Evolutionary conservation across 2,797 vertebrate species (phyloP), one percentile per base, ranked within the genome.

Genomic region (Hozukius guyotensis): DNA sequence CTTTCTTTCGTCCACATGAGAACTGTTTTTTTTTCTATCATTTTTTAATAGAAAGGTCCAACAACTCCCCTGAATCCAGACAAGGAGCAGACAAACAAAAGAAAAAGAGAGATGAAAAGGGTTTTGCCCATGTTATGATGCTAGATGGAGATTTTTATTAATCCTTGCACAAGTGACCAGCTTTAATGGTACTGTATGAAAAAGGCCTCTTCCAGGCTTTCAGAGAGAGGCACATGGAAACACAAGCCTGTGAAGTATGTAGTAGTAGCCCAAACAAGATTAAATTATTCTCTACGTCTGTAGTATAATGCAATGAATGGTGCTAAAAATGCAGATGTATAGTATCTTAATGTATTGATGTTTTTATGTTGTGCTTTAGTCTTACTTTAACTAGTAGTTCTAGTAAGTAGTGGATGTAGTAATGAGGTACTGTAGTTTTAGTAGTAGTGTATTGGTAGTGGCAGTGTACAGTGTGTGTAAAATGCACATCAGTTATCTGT

Each of bases 291-390:
- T 83, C 83, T 46, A 80, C 5, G 46, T 85, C 74, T 80, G 25
- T 69, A 71, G 64, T 85, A 59, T 65, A 87, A 70, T 62, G 46
- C 69, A 75, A 75, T 77, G 70, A 87, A 92, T 91, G 90, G 89
- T 93, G 92, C 92, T 93, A 92, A 63, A 76, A 83, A 60, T 87
- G 78, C 83, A 89, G 67, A 89, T 91, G 83, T 90, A 85, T 89
- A 92, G 75, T 89, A 64, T 88, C 46, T 91, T 90, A 78, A 86
- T 92, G 82, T 91, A 53, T 67, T 84, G 31, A 73, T 82, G 38
- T 92, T 89, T 89, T 78, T 88, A 77, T 87, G 42, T 75, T 16
- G n/a, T 87, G 80, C 74, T 82, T 82, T 85, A 82, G 64, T 67
- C 61, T 72, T 83, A 64, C 32, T 63, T 46, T 38, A 65, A 72